Conservation (phyloP, 2,797 vertebrate genomes). For the Rhinichthys osculus region DNA sequence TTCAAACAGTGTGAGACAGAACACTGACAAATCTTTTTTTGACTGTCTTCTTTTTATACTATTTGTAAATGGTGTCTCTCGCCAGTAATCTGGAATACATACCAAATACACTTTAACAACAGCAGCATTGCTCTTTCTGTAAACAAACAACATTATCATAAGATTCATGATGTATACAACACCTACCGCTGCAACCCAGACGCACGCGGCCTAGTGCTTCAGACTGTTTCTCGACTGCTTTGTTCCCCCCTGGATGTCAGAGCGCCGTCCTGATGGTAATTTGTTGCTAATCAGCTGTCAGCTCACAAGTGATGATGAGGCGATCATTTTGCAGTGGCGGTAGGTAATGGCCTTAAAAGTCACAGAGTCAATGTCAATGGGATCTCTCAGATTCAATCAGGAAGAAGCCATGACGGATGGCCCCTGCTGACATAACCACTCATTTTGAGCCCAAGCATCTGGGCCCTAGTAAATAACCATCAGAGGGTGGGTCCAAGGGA, state of each 20-base stretch:
- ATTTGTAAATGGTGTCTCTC: not conserved
- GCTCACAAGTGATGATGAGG: slow-evolving; percentile 89
- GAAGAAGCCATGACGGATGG: slow-evolving; percentile 92
- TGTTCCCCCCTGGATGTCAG: slow-evolving; percentile 72
- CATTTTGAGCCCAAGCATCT: slow-evolving; percentile 99
- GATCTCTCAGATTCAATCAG: slow-evolving; percentile 97
- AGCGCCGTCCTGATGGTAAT: slow-evolving; percentile 88
- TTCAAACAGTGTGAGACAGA: slow-evolving; percentile 57
- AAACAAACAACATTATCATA: slow-evolving; percentile 64
- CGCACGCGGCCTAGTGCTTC: slow-evolving; percentile 64
- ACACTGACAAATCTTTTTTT: not conserved
- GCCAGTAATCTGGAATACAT: not conserved
- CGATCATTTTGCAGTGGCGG: slow-evolving; percentile 83
- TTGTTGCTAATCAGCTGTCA: slow-evolving; percentile 99
- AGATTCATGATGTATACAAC: slow-evolving; percentile 37
- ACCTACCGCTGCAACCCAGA: slow-evolving; percentile 45
- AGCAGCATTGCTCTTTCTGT: not conserved
- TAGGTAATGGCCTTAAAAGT: slow-evolving; percentile 99
- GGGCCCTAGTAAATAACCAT: slow-evolving; percentile 99
- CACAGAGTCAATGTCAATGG: slow-evolving; percentile 99
- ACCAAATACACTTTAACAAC: not conserved
- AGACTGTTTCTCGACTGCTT: slow-evolving; percentile 46
- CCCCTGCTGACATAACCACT: slow-evolving; percentile 98
- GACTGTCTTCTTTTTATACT: not conserved
- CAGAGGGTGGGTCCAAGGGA: slow-evolving; percentile 98